phyloP scores from a whole-genome alignment of 2,797 vertebrate species.

The Nyctalus aviator region DNA sequence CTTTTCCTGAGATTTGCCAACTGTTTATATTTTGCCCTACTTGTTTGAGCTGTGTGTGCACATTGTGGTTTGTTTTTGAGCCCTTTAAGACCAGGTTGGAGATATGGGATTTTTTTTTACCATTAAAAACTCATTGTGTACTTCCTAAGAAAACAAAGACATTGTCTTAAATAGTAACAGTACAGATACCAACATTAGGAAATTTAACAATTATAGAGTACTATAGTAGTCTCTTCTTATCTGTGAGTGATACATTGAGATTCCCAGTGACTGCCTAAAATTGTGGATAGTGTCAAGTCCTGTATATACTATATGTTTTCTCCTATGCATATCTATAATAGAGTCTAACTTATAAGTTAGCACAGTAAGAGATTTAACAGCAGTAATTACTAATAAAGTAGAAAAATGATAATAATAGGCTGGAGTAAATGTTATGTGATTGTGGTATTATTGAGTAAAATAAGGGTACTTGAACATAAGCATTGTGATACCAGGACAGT shows the following conservation, averaged over 20 bases:
- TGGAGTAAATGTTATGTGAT: neutral
- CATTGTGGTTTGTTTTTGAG: neutral
- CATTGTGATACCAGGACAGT: no score
- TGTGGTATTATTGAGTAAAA: neutral
- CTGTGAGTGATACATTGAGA: neutral
- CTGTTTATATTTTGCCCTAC: neutral
- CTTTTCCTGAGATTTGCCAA: neutral
- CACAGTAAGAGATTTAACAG: neutral
- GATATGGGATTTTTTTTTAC: neutral
- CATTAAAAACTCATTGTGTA: neutral
- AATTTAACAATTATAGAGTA: neutral
- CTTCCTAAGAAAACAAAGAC: neutral
- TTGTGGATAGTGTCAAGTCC: no score
- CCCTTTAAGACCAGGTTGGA: constrained; percentile 45
- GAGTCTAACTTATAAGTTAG: neutral
- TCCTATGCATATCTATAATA: neutral
- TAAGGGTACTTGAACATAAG: neutral
- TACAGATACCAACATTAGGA: neutral
- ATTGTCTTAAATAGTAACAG: neutral
- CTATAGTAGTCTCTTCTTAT: neutral
- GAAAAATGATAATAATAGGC: neutral
- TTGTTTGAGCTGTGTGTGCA: neutral
- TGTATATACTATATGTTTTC: neutral
- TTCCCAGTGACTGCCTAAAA: neutral
- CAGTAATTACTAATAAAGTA: neutral